phyloP scores from a whole-genome alignment of 2,888 invertebrate genomes.

The Spialia ferax region DNA sequence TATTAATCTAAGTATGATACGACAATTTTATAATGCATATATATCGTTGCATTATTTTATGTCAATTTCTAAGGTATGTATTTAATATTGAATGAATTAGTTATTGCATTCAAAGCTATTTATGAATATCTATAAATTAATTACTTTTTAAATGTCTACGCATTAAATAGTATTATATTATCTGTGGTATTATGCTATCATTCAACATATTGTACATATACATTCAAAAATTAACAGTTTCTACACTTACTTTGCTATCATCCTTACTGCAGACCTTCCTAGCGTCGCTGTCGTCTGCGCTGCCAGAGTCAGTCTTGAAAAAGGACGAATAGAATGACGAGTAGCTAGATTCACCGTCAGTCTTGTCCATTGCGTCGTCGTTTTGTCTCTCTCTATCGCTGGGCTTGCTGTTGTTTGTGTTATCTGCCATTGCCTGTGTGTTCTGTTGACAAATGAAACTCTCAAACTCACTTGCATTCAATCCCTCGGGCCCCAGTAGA shows the following conservation, averaged over 20 bases:
- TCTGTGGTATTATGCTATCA: too few species aligned
- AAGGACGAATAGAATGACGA: conserved; percentile 91
- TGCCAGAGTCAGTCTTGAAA: conserved; percentile 88
- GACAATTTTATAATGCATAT: too few species aligned
- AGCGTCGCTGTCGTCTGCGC: conserved; percentile 65
- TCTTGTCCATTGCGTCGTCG: conserved; percentile 60
- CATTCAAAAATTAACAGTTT: too few species aligned
- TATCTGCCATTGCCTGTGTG: conserved; percentile 47
- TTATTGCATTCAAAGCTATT: too few species aligned
- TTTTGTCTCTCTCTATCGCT: conserved; percentile 44
- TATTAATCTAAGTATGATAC: too few species aligned
- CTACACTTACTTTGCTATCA: conserved; percentile 45
- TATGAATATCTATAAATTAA: too few species aligned
- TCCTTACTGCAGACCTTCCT: conserved; percentile 51
- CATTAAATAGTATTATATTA: too few species aligned
- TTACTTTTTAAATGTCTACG: too few species aligned
- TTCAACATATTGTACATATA: too few species aligned
- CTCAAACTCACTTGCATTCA: background rate
- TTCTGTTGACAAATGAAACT: conserved; percentile 52
- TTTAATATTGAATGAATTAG: too few species aligned
- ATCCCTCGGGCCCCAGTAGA: background rate
- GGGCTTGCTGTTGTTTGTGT: background rate
- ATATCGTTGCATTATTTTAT: too few species aligned
- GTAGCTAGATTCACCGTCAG: conserved; percentile 86
- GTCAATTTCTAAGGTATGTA: too few species aligned